Conservation (phyloP, 2,888 invertebrate genomes). For the Amblyjoppa proteus region DNA sequence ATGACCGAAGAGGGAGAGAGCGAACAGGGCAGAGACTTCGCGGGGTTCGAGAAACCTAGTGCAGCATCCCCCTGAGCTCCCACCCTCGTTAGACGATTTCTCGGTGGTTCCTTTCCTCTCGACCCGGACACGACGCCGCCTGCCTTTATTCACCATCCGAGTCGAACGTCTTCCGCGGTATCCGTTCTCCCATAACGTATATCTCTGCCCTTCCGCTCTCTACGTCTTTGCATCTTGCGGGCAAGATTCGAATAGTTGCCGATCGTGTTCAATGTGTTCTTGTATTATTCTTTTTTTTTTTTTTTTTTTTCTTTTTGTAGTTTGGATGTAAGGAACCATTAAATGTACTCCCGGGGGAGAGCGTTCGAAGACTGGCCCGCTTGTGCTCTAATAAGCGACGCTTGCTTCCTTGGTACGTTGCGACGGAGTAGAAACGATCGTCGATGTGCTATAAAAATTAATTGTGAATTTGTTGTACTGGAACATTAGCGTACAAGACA, state of each 20-base stretch:
- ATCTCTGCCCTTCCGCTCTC: constrained; percentile 7
- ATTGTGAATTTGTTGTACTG: too few species aligned
- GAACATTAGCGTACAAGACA: too few species aligned
- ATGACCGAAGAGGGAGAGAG: constrained; percentile 51
- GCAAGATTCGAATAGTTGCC: neutral
- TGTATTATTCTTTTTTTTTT: neutral
- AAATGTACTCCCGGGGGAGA: too few species aligned
- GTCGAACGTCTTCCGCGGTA: constrained; percentile 37
- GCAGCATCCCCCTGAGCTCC: constrained; percentile 31
- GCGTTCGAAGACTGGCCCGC: too few species aligned
- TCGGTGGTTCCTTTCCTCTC: constrained; percentile 60
- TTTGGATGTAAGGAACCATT: too few species aligned
- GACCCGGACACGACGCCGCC: constrained; percentile 76
- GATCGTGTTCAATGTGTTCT: neutral
- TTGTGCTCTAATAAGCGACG: too few species aligned
- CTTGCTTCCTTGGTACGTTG: too few species aligned
- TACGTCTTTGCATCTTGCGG: neutral
- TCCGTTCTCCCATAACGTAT: constrained; percentile 6
- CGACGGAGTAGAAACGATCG: too few species aligned
- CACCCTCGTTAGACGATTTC: constrained; percentile 81
- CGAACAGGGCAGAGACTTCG: constrained; percentile 23
- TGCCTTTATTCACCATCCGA: constrained; percentile 30
- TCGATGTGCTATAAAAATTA: too few species aligned
- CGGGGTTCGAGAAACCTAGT: constrained; percentile 18
- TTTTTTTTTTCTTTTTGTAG: neutral